Base-by-base conservation (phyloP, 2,113 vertebrate genomes). In the Tychaedon coryphoeus region DNA sequence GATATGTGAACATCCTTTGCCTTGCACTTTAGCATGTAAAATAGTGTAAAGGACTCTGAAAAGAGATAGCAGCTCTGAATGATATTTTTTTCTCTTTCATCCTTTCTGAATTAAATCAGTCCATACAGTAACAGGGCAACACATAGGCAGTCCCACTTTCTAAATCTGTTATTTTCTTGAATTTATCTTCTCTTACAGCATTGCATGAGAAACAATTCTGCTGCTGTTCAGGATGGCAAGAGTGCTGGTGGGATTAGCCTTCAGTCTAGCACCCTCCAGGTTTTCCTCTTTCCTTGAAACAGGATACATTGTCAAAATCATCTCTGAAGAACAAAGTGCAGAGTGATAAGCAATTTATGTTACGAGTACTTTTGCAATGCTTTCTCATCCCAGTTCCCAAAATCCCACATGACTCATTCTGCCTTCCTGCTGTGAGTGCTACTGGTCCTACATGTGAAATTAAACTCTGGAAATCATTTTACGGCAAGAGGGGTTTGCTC, bases 321-420 rank as follows among this genome's bases (percentile, higher is more conserved):
- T 54, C 50, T 40, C 67, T 92, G 50, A 90, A 93, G 64, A 88
- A 83, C 71, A 88, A 91, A 93, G 47, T 28, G 50, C 58, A 71
- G 47, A 93, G 53, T 34, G 33, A 95, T 83, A 94, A 92, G 93
- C 88, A 88, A 75, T 90, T 95, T 88, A 23, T 74, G 53, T 88
- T 93, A 45, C 1, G 40, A 80, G 60, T 84, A 50, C 79, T 92
- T 93, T 54, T 94, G 86, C 76, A 93, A 67, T 71, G 65, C 92
- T 90, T 94, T 95, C 85, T 86, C 75, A 94, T 86, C 85, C 75
- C 40, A 42, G 2, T 94, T 96, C 94, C 88, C 24, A 12, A 42
- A 82, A 93, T 61, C 88, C 75, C 57, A 70, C 43, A 86, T 96
- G 95, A 96, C 56, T 96, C 92, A 96, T 69, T 84, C 56, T 60